Evolutionary conservation across 2,113 vertebrate species (phyloP), one percentile per base, ranked within the genome.

Genomic region (Oreochromis spilurus): DNA sequence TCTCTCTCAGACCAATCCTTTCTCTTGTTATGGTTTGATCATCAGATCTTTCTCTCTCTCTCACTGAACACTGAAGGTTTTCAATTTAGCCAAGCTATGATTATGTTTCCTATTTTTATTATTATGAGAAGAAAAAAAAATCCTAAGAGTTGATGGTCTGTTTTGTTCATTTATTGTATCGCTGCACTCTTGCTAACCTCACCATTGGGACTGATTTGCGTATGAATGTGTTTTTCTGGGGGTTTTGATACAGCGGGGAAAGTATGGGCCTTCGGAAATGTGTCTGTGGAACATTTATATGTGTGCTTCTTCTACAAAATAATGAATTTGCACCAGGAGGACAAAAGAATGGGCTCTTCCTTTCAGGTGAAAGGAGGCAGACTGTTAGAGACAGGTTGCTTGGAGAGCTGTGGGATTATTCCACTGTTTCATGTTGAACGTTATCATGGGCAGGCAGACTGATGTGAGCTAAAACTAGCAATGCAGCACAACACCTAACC

Each of bases 401-500:
- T 53, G 53, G 60, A 90, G 89, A 90, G 82, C 75, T 60, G 48
- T 84, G 79, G 93, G 88, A 90, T 92, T 83, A 87, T 86, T 90
- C 82, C 84, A 62, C 84, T 84, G 88, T 91, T 93, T 94, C 90
- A 91, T 86, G 89, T 90, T 82, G 87, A 91, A 91, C 83, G 83
- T 91, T 91, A 92, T 92, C 89, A 83, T 65, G 91, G 85, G 38
- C 89, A 60, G 84, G 82, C 90, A 93, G 94, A 89, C 89, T 85
- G 85, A 93, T 90, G 83, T 83, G 89, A 77, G 53, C 90, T 86
- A 84, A 89, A 93, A 90, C 85, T 89, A 90, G 79, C 85, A 92
- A 91, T 87, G 91, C 87, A 91, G 92, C 90, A 93, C 83, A 86
- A 90, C 87, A 91, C 60, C 91, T 62, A 55, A 31, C 89, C 93